A percentile compares a stretch with the other conserved stretches of the same genome.
These are phyloP conservation scores for Craniophora ligustri DNA, from an alignment of 2,888 invertebrate genomes.

Conservation along the genomic window DNA sequence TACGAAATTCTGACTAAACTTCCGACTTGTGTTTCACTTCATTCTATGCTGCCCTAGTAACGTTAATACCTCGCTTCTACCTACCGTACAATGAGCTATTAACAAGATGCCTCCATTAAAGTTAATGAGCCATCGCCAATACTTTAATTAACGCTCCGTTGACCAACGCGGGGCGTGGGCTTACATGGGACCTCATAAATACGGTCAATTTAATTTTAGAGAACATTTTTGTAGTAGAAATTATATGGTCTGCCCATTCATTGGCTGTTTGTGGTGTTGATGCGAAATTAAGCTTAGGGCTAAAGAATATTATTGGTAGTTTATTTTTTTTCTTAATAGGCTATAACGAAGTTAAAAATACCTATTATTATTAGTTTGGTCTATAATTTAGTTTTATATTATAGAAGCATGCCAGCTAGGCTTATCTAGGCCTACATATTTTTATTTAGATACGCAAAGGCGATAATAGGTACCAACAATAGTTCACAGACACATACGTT, in stretches of 20 bases:
- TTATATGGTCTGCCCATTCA: background rate
- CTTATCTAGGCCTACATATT: no score
- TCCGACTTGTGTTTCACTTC: no score
- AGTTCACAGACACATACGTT: no score
- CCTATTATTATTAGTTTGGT: no score
- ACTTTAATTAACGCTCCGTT: slow-evolving; percentile 37
- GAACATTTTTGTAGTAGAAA: background rate
- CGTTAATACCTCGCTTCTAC: background rate
- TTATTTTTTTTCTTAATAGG: no score
- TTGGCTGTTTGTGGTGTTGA: background rate
- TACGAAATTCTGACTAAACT: background rate
- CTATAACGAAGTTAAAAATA: no score
- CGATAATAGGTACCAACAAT: no score
- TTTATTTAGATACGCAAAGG: no score
- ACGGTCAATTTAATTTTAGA: background rate
- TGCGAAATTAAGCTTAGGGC: background rate
- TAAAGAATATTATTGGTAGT: no score
- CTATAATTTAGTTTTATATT: no score
- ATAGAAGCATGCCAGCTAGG: no score
- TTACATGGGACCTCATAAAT: slow-evolving; percentile 1
- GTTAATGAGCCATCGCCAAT: slow-evolving; percentile 17
- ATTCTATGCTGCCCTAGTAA: background rate
- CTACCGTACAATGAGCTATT: slow-evolving; percentile 21
- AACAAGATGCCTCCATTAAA: slow-evolving; percentile 22
- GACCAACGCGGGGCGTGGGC: slow-evolving; percentile 7